These are phyloP conservation scores for Liodrosophila aerea DNA, from an alignment of 2,888 invertebrate species.

Conservation along the genomic window DNA sequence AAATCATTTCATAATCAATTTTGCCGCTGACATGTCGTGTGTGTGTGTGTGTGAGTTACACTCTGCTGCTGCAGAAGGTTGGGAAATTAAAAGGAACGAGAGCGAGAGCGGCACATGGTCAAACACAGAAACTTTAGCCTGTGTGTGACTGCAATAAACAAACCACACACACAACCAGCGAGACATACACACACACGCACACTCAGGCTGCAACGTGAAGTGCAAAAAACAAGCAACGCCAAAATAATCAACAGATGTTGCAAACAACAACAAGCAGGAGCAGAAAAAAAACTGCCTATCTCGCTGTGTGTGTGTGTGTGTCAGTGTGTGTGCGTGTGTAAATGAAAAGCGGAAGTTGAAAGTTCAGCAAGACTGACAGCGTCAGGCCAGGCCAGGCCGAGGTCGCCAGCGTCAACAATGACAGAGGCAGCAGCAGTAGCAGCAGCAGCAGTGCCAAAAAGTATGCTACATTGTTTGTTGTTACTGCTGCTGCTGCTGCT, in stretches of 20 bases:
- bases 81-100: constrained; percentile 37
- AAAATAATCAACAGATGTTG: constrained; percentile 77
- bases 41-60: constrained; percentile 10
- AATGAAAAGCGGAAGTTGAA: constrained; percentile 75
- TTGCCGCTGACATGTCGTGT: constrained; percentile 69
- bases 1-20: constrained; percentile 80
- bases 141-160: constrained; percentile 62
- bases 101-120: constrained; percentile 43
- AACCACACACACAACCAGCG: constrained; percentile 46
- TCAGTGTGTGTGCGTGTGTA: constrained; percentile 41
- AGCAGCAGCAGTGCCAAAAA: constrained; percentile 56
- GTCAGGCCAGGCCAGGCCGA: constrained; percentile 45
- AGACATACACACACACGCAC: constrained; percentile 15
- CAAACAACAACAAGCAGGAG: constrained; percentile 53
- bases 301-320: constrained; percentile 2
- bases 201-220: constrained; percentile 40
- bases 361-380: constrained; percentile 70
- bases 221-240: constrained; percentile 58
- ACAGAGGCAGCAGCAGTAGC: constrained; percentile 48
- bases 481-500: neutral
- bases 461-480: constrained; percentile 50
- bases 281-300: constrained; percentile 46
- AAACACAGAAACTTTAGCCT: constrained; percentile 56
- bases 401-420: constrained; percentile 68
- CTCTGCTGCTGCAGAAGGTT: constrained; percentile 38